These are phyloP conservation scores for Pachliopta kotzebuea DNA, from an alignment of 2,888 invertebrate genomes.

Conservation along the genomic window DNA sequence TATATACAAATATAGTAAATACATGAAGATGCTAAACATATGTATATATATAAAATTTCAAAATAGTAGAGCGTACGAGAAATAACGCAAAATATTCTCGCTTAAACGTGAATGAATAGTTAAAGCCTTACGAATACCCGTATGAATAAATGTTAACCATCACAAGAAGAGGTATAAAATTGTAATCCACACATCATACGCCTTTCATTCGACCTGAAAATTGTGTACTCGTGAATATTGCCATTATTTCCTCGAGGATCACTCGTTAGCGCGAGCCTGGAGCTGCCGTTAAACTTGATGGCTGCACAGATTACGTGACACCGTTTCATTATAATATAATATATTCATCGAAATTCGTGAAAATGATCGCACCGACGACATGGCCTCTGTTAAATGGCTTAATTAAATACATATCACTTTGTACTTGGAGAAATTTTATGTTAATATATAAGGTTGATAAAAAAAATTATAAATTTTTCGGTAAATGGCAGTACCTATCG, in stretches of 20 bases:
- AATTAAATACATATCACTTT: slow-evolving; percentile 1
- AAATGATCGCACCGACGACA: background rate
- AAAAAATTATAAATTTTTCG: too few species aligned
- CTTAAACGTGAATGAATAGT: background rate
- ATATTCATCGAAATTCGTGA: slow-evolving; percentile 47
- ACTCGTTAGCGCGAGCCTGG: slow-evolving; percentile 33
- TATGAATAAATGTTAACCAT: slow-evolving; percentile 16
- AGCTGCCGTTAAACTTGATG: slow-evolving; percentile 44
- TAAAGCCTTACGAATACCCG: background rate
- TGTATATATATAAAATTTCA: background rate
- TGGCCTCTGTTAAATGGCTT: background rate
- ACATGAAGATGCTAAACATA: too few species aligned
- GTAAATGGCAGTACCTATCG: too few species aligned
- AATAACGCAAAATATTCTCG: background rate
- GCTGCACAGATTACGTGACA: slow-evolving; percentile 41
- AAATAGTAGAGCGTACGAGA: background rate
- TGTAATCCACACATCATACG: slow-evolving; percentile 18
- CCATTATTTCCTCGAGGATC: slow-evolving; percentile 32
- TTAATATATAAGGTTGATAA: too few species aligned
- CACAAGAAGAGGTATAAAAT: slow-evolving; percentile 11
- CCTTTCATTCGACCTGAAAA: slow-evolving; percentile 28
- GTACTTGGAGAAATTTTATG: background rate
- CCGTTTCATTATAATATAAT: slow-evolving; percentile 36
- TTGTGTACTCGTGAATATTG: slow-evolving; percentile 25
- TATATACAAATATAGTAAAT: too few species aligned